Evolutionary conservation across 2,797 vertebrate genomes (phyloP), one percentile per base, ranked within the genome.

Genomic region (Pagetopsis macropterus): DNA sequence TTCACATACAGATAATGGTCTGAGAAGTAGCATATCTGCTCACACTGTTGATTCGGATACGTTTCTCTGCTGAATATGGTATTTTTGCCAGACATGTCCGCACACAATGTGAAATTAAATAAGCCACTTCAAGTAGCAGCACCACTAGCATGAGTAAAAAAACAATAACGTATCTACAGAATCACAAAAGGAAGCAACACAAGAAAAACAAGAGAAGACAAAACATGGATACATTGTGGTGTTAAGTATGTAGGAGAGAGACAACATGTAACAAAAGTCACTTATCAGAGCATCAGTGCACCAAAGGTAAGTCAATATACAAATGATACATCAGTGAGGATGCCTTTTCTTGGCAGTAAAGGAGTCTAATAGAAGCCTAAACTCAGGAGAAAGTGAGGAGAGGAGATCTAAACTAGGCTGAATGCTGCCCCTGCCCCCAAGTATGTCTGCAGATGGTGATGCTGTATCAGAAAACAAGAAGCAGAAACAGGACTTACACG

Each of bases 11-110:
- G 70, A 81, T 15, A 63, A 72, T 3, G 27, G 12, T 16, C 52
- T 16, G 65, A 3, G 56, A 49, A 59, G 67, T 1, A 49, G 31
- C 21, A 41, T 45, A 63, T 59, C 52, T 57, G 65, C 71, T 72
- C 51, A 37, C 61, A 60, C 15, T 13, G 48, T 6, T 54, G 64
- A 59, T 68, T 52, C 17, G 58, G 37, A 65, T 56, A 27, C 78
- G 43, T 43, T 60, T 16, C 43, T 31, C 56, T 37, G 14, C 45
- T 49, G 46, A 63, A 57, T 71, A 1, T 27, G 54, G 16, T 2
- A 9, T 52, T 31, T 50, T 6, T 23, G 49, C 33, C 27, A 37
- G 8, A 37, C 33, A 19, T 49, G 8, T 19, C 19, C 17, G 3
- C 3, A 48, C 16, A 48, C 46, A 49, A 17, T 49, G 9, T 49